Evolutionary conservation across 2,888 invertebrate genomes (phyloP), one percentile per base, ranked within the genome.

Genomic region (Embidobia sp.): DNA sequence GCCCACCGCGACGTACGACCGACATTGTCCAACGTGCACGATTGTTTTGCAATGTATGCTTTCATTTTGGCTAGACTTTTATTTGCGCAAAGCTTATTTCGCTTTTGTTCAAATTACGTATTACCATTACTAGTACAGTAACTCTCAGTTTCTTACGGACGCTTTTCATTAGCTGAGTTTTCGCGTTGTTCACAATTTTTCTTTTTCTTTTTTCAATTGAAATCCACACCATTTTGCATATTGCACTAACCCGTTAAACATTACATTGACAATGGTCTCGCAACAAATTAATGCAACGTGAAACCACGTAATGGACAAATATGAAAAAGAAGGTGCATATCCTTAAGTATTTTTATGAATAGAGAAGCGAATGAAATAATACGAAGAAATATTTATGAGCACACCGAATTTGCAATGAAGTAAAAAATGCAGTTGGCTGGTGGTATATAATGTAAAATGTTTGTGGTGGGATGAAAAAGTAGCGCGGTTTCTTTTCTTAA

Each of bases 1-100:
- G 89, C 88, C 88, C 85, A 88, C 89, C 89, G 86, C 86, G 87
- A 88, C 86, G 85, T 86, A 84, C 83, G 85, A 84, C 83, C 85
- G 86, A 87, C 87, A 88, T 87, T 88, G 88, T 86, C 87, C 88
- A 88, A 87, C 83, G 82, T 83, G 66, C 73, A 51, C 57, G 72
- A 69, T 67, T 67, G 37, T 63, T 74, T 70, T 53, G 63, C 35
- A 73, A 77, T 46, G 26, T 70, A n/a, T 74, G 73, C 73, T 67
- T 78, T 73, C 40, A 69, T 67, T 55, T 27, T 66, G 69, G 51
- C 11, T 55, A 57, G 27, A 29, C 7, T 61, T 70, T 70, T 46
- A 11, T 55, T 44, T 48, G 55, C 37, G 44, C 31, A 26, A 42
- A 59, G 27, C 53, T 61, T 55, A 59, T 18, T 78, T 26, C 48